Evolutionary conservation across 2,797 vertebrate species (phyloP), one percentile per base, ranked within the genome.

Genomic region (Helarctos malayanus): DNA sequence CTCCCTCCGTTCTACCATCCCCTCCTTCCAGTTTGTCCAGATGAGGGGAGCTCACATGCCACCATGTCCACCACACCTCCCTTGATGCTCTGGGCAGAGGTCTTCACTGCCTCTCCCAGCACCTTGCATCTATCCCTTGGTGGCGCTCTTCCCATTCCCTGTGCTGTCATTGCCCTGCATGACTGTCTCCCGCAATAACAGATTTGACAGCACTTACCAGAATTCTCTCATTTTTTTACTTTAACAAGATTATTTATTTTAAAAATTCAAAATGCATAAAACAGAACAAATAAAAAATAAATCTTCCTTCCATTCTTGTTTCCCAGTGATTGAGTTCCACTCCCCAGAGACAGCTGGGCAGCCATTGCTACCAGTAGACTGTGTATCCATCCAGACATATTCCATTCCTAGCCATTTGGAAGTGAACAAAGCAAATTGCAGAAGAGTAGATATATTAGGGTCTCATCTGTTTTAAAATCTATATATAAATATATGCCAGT

Each of bases 231-330:
- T 45, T 54, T 79, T 78, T 93, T 76, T 68, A 56, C 83, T 84
- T 97, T 96, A 21, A 90, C 88, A 93, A 52, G 54, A 76, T 47
- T 71, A 78, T 73, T 82, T 92, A 25, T 86, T 82, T 85, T 35
- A 91, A 94, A 86, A 95, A 89, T 52, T 68, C 35, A 86, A 91
- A 91, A 47, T 29, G 8, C 61, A 38, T 27, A 81, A 96, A 91
- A 56, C n/a, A 86, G n/a, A 76, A 81, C 59, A 89, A 78, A 97
- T 84, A 6, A n/a, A 78, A 97, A 93, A 27, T n/a, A 83, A 45
- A 87, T 84, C 35, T 57, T 65, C 21, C 23, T 63, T 18, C 49
- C 2, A 27, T 18, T 93, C 35, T 92, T 87, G 68, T 29, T 95
- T 89, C 71, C 73, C 15, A 25, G 69, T 89, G 45, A 52, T 81